phyloP scores from a whole-genome alignment of 1,140 invertebrate species.

The Ctenoplectra terminalis region DNA sequence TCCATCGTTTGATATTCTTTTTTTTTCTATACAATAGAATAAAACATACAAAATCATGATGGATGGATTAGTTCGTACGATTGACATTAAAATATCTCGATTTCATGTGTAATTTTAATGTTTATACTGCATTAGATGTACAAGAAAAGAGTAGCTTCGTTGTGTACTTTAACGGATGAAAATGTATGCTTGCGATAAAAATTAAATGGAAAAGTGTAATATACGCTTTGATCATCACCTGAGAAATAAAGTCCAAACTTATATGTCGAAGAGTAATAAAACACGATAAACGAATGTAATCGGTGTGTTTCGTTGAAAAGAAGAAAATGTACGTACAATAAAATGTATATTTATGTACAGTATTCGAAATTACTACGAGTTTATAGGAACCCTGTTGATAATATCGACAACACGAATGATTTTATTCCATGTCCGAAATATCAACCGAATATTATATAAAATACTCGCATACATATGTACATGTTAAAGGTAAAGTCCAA shows the following conservation, averaged over 20 bases:
- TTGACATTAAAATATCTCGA: neutral
- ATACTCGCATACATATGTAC: conserved; percentile 55
- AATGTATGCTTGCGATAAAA: conserved; percentile 1
- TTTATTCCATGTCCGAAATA: conserved; percentile 45
- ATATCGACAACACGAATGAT: conserved; percentile 47
- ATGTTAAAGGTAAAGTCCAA: conserved; percentile 61
- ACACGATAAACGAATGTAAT: conserved; percentile 43
- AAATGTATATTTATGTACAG: conserved; percentile 53
- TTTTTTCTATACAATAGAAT: neutral
- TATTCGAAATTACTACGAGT: conserved; percentile 57
- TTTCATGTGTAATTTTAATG: neutral
- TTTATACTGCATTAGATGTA: conserved; percentile 3
- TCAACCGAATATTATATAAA: conserved; percentile 58
- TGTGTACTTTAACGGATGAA: conserved; percentile 26
- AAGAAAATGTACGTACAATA: conserved; percentile 38
- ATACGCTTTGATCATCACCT: conserved; percentile 13
- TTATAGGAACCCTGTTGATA: conserved; percentile 68
- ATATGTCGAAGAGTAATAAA: neutral
- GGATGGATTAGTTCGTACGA: neutral
- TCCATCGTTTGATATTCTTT: conserved; percentile 2
- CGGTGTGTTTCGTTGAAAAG: conserved; percentile 37
- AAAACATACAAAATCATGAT: neutral
- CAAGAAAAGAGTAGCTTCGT: conserved; percentile 31
- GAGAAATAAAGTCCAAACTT: conserved; percentile 28
- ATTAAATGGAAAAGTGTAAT: conserved; percentile 9